Conservation (phyloP, 1,140 invertebrate species). For the Battus philenor region DNA sequence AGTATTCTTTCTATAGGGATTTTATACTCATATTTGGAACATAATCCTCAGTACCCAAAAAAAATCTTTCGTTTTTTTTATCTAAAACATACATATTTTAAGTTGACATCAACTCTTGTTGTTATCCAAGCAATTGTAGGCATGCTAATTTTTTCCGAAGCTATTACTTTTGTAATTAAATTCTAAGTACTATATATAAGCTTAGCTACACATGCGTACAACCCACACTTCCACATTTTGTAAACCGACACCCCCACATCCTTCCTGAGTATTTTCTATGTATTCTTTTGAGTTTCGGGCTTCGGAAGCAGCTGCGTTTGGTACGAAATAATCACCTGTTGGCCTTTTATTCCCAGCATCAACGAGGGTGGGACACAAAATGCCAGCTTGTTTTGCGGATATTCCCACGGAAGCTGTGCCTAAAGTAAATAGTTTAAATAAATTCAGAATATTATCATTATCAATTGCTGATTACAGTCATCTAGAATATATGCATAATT, state of each 20-base stretch:
- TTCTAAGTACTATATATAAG: background rate
- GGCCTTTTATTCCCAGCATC: slow-evolving; percentile 39
- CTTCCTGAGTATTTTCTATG: slow-evolving; percentile 31
- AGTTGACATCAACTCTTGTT: no score
- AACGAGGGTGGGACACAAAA: slow-evolving; percentile 23
- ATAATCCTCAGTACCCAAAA: no score
- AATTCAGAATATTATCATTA: no score
- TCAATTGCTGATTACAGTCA: no score
- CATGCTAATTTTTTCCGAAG: background rate
- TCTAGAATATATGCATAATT: no score
- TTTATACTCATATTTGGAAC: no score
- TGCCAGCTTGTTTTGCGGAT: slow-evolving; percentile 38
- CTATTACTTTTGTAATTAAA: background rate
- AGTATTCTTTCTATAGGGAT: no score
- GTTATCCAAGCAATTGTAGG: background rate
- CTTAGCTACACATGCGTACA: background rate
- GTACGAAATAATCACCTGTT: slow-evolving; percentile 35
- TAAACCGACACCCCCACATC: slow-evolving; percentile 30
- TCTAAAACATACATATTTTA: no score
- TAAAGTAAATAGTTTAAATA: no score
- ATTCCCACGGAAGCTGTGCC: slow-evolving; percentile 60
- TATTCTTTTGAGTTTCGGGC: slow-evolving; percentile 33
- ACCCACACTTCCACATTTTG: slow-evolving; percentile 7
- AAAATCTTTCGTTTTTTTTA: no score
- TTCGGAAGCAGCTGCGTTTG: slow-evolving; percentile 59